These are phyloP conservation scores for Bruchidius siliquastri DNA, from an alignment of 2,888 invertebrate genomes.

Conservation along the genomic window DNA sequence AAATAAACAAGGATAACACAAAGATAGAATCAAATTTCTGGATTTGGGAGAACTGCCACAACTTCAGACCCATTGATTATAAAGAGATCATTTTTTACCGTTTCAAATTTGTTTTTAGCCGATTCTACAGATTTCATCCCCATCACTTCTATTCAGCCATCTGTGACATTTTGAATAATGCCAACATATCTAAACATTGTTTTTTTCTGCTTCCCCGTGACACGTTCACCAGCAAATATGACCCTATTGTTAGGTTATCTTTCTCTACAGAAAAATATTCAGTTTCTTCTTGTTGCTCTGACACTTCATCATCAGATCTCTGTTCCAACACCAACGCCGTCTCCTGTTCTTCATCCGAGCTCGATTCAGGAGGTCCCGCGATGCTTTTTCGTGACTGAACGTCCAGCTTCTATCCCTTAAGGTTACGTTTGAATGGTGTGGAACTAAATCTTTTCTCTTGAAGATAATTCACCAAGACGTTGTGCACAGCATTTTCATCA, in stretches of 20 bases:
- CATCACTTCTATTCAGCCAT: too few relatives aligned
- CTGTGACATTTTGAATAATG: too few relatives aligned
- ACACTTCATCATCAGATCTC: not conserved
- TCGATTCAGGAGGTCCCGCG: not conserved
- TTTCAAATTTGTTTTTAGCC: too few relatives aligned
- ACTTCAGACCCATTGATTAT: not conserved
- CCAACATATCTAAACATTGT: too few relatives aligned
- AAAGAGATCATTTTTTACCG: not conserved
- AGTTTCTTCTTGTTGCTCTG: not conserved
- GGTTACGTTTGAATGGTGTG: not conserved
- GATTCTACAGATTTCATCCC: too few relatives aligned
- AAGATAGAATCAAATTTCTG: too few relatives aligned
- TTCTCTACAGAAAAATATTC: not conserved
- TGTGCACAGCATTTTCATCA: not conserved
- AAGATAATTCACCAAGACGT: not conserved
- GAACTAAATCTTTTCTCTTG: not conserved
- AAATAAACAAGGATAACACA: too few relatives aligned
- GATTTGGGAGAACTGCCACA: too few relatives aligned
- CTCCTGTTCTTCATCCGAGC: not conserved
- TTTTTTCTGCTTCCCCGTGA: too few relatives aligned
- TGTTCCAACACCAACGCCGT: not conserved
- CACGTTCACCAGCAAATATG: too few relatives aligned
- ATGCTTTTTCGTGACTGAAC: not conserved
- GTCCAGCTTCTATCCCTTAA: not conserved
- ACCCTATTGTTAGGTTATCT: not conserved